Evolutionary conservation across 2,797 vertebrate species (phyloP).

Genomic region (Acanthiza pusilla): DNA sequence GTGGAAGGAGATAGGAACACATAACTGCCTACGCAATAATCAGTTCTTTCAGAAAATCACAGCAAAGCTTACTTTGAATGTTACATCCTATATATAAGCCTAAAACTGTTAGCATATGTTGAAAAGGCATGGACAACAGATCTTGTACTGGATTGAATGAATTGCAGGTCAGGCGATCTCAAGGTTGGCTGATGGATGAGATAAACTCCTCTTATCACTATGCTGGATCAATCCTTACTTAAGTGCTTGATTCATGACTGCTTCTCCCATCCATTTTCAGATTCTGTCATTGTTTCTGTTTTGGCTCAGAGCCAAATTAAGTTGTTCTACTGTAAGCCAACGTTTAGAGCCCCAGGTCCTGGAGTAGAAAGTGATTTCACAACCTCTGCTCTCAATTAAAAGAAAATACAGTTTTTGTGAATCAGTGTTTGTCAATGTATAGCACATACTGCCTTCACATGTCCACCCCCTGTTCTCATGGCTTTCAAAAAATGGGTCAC

Average conservation of each 20-base stretch:
- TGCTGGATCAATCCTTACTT: slow-evolving; percentile 20
- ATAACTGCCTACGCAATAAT: neutral
- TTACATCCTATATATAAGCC: neutral
- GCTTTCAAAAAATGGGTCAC: neutral
- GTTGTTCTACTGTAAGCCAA: slow-evolving; percentile 15
- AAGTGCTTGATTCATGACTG: slow-evolving; percentile 35
- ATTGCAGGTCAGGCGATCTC: neutral
- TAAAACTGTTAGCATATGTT: neutral
- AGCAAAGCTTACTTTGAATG: neutral
- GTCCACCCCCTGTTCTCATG: neutral
- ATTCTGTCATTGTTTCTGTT: neutral
- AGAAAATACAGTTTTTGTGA: neutral
- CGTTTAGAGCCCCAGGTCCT: neutral
- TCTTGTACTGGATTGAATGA: neutral
- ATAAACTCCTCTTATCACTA: slow-evolving; percentile 15
- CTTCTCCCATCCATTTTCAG: slow-evolving; percentile 1
- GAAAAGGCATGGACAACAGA: neutral
- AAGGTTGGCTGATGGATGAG: neutral
- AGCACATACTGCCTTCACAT: neutral
- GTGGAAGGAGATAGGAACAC: neutral
- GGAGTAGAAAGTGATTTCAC: neutral
- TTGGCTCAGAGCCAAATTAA: slow-evolving; percentile 1
- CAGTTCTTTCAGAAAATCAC: neutral
- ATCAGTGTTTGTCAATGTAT: neutral
- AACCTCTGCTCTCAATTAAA: slow-evolving; percentile 20